Evolutionary conservation across 2,797 vertebrate species (phyloP).

Genomic region (Pelodytes ibericus): DNA sequence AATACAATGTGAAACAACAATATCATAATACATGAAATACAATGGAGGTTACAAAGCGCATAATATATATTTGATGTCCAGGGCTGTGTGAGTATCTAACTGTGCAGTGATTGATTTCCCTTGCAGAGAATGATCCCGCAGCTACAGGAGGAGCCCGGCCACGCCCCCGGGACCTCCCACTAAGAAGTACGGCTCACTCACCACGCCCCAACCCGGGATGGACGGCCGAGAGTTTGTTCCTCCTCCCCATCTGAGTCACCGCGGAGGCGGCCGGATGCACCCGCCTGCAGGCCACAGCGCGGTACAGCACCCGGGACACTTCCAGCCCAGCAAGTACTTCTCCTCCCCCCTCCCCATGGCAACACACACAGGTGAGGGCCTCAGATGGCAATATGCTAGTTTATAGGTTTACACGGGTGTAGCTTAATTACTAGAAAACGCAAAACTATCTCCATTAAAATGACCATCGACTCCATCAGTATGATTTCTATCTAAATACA

Average conservation of each 20-base stretch:
- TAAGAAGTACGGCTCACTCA: conserved; percentile 52
- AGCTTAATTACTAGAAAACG: too few relatives aligned
- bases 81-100: too few relatives aligned
- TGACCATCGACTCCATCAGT: too few relatives aligned
- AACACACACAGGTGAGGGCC: conserved; percentile 86
- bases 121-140: conserved; percentile 48
- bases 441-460: too few relatives aligned
- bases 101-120: too few relatives aligned
- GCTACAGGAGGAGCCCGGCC: conserved; percentile 52
- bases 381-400: too few relatives aligned
- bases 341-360: conserved; percentile 90
- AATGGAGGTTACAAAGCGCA: too few relatives aligned
- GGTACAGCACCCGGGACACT: conserved; percentile 85
- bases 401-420: too few relatives aligned
- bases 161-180: conserved; percentile 59
- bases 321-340: conserved; percentile 92
- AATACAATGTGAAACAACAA: too few relatives aligned
- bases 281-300: conserved; percentile 75
- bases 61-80: too few relatives aligned
- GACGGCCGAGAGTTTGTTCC: conserved; percentile 94
- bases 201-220: conserved; percentile 81
- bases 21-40: too few relatives aligned
- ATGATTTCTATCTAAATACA: too few relatives aligned
- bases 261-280: conserved; percentile 82
- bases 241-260: conserved; percentile 90